Percentiles rank a stretch among this genome's conserved stretches.
These are phyloP conservation scores for Drosophila gaucha DNA, from an alignment of 2,888 invertebrate genomes.

Conservation along the genomic window DNA sequence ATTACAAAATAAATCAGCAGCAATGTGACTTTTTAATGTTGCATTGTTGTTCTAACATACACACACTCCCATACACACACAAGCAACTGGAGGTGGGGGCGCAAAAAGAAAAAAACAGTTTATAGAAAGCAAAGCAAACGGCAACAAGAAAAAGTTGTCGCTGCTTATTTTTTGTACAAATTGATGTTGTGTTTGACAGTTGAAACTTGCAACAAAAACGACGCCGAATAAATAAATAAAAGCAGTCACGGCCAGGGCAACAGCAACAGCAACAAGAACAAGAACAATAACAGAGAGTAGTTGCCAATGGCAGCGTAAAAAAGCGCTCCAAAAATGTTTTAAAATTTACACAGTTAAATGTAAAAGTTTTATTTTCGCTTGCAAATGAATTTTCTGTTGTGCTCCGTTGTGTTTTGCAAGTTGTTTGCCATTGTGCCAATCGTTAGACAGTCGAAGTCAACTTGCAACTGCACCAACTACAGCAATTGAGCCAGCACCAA, in stretches of 20 bases:
- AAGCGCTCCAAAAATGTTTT: conserved; percentile 67
- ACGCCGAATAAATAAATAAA: conserved; percentile 69
- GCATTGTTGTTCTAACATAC: conserved; percentile 59
- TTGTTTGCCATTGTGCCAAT: conserved; percentile 61
- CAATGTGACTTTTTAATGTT: conserved; percentile 80
- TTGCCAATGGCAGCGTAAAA: conserved; percentile 50
- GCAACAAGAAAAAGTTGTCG: conserved; percentile 66
- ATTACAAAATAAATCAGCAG: conserved; percentile 80
- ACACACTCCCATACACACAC: conserved; percentile 17
- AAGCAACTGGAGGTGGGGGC: conserved; percentile 14
- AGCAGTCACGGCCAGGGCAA: conserved; percentile 43
- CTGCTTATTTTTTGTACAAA: conserved; percentile 79
- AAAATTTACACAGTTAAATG: conserved; percentile 80
- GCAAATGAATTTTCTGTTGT: conserved; percentile 71
- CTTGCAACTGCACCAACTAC: conserved; percentile 42
- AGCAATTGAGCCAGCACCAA: conserved; percentile 42
- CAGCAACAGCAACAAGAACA: conserved; percentile 9
- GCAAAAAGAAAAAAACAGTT: conserved; percentile 62
- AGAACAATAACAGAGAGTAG: conserved; percentile 2
- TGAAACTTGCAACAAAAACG: conserved; percentile 64
- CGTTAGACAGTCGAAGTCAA: conserved; percentile 47
- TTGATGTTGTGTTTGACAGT: conserved; percentile 81
- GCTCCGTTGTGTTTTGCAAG: conserved; percentile 58
- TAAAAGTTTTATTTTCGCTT: conserved; percentile 79
- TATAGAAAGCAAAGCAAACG: conserved; percentile 54